Evolutionary conservation across 1,140 invertebrate species (phyloP).

Genomic region (Drosophila neocordata): DNA sequence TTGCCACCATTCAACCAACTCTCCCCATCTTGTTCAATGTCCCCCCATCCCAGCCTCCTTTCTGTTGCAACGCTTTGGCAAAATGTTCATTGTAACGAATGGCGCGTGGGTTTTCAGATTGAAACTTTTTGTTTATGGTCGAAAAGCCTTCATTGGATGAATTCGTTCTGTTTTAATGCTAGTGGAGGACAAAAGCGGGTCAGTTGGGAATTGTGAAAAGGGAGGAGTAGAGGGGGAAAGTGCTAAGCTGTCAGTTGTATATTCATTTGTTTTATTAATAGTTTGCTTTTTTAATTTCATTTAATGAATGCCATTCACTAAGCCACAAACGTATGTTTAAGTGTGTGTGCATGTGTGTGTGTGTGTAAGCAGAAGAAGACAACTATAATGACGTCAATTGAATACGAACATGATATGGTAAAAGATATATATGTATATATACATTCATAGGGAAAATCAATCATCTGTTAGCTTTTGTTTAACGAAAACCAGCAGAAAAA

Average conservation of each 20-base stretch:
- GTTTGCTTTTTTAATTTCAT: constrained; percentile 15
- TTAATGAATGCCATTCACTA: constrained; percentile 5
- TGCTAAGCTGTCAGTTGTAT: constrained; percentile 14
- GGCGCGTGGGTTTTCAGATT: constrained; percentile 16
- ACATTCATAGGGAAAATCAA: background rate
- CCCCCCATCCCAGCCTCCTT: too few relatives aligned
- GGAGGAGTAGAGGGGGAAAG: background rate
- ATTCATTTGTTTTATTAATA: constrained; percentile 18
- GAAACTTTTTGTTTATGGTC: constrained; percentile 6
- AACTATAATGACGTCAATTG: background rate
- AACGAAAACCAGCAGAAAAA: too few relatives aligned
- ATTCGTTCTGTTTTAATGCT: too few relatives aligned
- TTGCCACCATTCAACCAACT: background rate
- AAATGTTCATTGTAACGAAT: background rate
- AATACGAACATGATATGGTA: too few relatives aligned
- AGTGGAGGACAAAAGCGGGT: background rate
- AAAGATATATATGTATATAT: background rate
- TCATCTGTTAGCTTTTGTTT: background rate
- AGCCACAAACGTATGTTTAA: background rate
- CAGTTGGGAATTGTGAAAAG: background rate
- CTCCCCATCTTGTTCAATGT: background rate
- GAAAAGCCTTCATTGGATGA: background rate
- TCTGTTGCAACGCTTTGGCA: background rate
- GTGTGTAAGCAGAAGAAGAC: background rate
- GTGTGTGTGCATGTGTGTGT: background rate